Base-by-base conservation (phyloP, 2,888 invertebrate genomes). In the Cantharis rufa region DNA sequence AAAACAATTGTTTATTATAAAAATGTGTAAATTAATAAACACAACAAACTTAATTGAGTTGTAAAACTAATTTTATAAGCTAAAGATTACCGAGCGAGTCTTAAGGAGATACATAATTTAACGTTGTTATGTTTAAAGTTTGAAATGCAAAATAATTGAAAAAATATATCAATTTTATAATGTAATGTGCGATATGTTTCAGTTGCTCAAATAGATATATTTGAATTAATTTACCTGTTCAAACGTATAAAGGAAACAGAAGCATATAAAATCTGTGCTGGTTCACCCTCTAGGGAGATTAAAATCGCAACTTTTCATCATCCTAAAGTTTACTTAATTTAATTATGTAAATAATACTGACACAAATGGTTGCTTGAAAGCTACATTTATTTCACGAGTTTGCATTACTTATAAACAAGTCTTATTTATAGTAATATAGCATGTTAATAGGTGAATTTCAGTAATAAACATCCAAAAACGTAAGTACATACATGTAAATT, bases 261-360 rank as follows among this genome's bases (percentile, higher is more conserved):
- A 62, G 74, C 48, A 74, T 70, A 74, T 74, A 74, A 74, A 74
- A 74, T 74, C 74, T 74, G 70, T 70, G 70, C 64, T 64, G 74
- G 24, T 70, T 74, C 74, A 48, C 24, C 64, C 74, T 70, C 74
- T 28, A 15, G 74, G 70, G 74, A 74, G 74, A 74, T 74, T 74
- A 74, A 70, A 74, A 74, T 74, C 70, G 74, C 74, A 70, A 66
- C 74, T 74, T 74, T 74, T 74, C 74, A 70, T 74, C 74, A 74
- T 74, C 21, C 70, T 69, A 74, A 74, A 74, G 74, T 74, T 74
- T 74, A 74, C 64, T 70, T 74, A 74, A 74, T 74, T 74, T 74
- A 74, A 74, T 74, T 74, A 74, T 74, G 74, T 74, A 74, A 74
- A 74, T 74, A 74, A 70, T 61, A 69, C 74, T 69, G 70, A 74